Conservation (phyloP, 1,140 invertebrate species). For the Drosophila neocordata region DNA sequence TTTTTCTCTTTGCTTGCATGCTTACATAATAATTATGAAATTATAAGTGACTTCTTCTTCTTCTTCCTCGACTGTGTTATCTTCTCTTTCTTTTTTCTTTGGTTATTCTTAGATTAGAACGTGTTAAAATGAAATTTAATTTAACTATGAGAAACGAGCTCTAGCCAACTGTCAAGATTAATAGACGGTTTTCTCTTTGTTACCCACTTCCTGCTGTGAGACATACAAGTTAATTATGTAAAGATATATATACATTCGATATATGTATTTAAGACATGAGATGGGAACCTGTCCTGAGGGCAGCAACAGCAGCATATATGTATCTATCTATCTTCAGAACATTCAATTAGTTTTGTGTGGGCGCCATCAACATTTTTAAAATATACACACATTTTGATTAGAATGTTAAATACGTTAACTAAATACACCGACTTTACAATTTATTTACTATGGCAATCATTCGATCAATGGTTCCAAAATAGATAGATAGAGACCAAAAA, state of each 20-base stretch:
- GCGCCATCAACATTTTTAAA: conserved; percentile 36
- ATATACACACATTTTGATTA: conserved; percentile 2
- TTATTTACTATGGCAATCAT: too few relatives aligned
- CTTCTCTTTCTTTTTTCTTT: conserved; percentile 1
- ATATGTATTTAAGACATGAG: conserved; percentile 42
- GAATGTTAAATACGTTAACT: neutral
- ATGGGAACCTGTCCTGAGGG: conserved; percentile 44
- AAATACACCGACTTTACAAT: too few relatives aligned
- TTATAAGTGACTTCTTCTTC: conserved; percentile 41
- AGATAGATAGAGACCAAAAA: too few relatives aligned
- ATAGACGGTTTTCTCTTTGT: conserved; percentile 63
- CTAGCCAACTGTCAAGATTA: conserved; percentile 45
- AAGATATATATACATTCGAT: conserved; percentile 22
- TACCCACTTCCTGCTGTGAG: conserved; percentile 60
- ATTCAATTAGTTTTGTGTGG: conserved; percentile 45
- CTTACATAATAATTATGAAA: conserved; percentile 78
- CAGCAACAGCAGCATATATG: conserved; percentile 23
- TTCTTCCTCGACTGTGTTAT: neutral
- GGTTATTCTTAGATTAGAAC: conserved; percentile 55
- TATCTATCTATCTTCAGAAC: conserved; percentile 30
- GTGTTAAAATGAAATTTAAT: conserved; percentile 80
- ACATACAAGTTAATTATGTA: conserved; percentile 67
- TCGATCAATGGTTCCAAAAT: too few relatives aligned
- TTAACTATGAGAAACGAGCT: conserved; percentile 67
- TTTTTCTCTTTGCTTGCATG: conserved; percentile 52